These are phyloP conservation scores for Gymnobelideus leadbeateri DNA, from an alignment of 2,113 vertebrate species.

Conservation along the genomic window DNA sequence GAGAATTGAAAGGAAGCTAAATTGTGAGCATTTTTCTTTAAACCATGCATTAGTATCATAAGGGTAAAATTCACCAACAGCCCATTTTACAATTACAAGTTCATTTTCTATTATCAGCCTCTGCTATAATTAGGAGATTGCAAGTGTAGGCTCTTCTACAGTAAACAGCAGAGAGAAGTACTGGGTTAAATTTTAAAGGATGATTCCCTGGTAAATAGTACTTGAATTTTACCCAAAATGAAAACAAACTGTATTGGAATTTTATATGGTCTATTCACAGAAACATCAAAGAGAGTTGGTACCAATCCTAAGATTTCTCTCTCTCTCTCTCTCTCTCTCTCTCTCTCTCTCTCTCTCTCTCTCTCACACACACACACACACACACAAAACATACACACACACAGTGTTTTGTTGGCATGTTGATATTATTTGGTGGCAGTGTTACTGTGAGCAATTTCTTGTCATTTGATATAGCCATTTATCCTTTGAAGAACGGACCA, in stretches of 20 bases:
- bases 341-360: no score
- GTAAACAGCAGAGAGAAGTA: slow-evolving; percentile 41
- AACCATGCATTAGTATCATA: background rate
- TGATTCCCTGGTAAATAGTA: slow-evolving; percentile 43
- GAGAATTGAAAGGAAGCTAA: slow-evolving; percentile 42
- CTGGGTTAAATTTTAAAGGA: slow-evolving; percentile 15
- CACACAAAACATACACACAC: no score
- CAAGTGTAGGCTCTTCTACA: slow-evolving; percentile 42
- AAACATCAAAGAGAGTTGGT: background rate
- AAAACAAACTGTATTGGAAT: slow-evolving; percentile 47
- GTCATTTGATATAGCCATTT: slow-evolving; percentile 34
- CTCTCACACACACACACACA: no score
- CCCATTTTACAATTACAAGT: slow-evolving; percentile 53
- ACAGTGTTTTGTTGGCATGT: background rate
- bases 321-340: no score
- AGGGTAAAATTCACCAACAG: slow-evolving; percentile 43
- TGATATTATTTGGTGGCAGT: background rate
- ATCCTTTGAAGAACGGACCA: slow-evolving; percentile 51
- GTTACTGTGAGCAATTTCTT: slow-evolving; percentile 26
- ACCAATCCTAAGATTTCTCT: slow-evolving; percentile 13
- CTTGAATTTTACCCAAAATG: slow-evolving; percentile 24
- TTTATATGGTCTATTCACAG: slow-evolving; percentile 14
- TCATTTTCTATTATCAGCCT: slow-evolving; percentile 44
- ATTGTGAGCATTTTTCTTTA: slow-evolving; percentile 49
- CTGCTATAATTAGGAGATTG: slow-evolving; percentile 46